A percentile compares a stretch with the other conserved stretches of the same genome.
Evolutionary conservation across 2,113 vertebrate genomes (phyloP).

Genomic region (Pipra filicauda): DNA sequence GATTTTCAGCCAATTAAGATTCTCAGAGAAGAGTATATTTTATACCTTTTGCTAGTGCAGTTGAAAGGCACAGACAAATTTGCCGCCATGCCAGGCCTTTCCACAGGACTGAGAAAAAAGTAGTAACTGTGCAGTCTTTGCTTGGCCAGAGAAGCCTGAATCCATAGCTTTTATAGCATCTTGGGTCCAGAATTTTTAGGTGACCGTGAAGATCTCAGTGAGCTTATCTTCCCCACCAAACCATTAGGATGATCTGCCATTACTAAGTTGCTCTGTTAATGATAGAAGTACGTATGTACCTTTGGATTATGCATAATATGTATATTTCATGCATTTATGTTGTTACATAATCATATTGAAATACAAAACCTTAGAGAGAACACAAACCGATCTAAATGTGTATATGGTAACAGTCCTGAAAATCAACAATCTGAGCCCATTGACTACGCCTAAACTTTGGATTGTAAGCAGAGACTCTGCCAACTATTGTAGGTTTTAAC

Average conservation of each 20-base stretch:
- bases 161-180: background rate
- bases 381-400: background rate
- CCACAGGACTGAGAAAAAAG: background rate
- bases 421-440: background rate
- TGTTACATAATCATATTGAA: background rate
- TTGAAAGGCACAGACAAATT: background rate
- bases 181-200: background rate
- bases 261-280: background rate
- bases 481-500: background rate
- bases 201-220: background rate
- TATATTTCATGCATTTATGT: background rate
- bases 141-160: background rate
- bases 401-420: background rate
- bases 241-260: background rate
- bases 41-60: background rate
- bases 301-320: background rate
- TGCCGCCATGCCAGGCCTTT: background rate
- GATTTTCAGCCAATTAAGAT: background rate
- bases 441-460: background rate
- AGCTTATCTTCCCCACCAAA: background rate
- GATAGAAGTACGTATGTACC: background rate
- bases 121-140: background rate
- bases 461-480: background rate
- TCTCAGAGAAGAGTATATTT: background rate
- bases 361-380: background rate